phyloP scores from a whole-genome alignment of 2,797 vertebrate species.

The Mastacembelus armatus region DNA sequence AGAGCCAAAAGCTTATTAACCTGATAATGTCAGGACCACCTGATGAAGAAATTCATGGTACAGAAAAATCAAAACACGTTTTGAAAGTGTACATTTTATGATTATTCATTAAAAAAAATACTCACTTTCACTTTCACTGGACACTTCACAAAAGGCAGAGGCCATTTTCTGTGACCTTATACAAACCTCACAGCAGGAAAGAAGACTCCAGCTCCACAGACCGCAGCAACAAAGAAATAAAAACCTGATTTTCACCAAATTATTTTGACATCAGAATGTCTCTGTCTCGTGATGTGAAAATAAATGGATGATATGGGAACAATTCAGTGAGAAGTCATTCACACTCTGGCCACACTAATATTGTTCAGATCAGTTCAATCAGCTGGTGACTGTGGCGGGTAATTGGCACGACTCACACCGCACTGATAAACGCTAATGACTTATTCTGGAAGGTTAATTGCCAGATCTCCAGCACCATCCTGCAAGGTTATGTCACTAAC shows the following conservation, averaged over 20 bases:
- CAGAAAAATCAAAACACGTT: not conserved
- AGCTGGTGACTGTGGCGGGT: constrained; percentile 15
- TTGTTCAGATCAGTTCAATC: constrained; percentile 25
- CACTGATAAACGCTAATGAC: constrained; percentile 30
- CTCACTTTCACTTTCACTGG: no score
- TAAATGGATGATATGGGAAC: not conserved
- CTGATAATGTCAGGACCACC: not conserved
- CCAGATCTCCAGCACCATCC: constrained; percentile 8
- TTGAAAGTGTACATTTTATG: not conserved
- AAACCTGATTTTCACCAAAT: no score
- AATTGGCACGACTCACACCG: constrained; percentile 31
- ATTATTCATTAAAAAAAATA: no score
- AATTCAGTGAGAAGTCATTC: no score
- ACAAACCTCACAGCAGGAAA: no score
- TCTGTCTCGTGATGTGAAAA: not conserved
- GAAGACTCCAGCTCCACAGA: not conserved
- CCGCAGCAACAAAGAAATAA: no score
- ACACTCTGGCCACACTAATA: constrained; percentile 17
- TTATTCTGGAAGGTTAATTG: constrained; percentile 47
- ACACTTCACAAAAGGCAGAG: no score
- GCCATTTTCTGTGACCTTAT: no score
- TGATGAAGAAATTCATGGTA: constrained; percentile 1
- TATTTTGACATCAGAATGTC: no score
- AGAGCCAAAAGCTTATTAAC: not conserved
- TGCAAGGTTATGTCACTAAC: constrained; percentile 15